These are phyloP conservation scores for Malurus splendens DNA, from an alignment of 2,797 vertebrate species.

Conservation along the genomic window DNA sequence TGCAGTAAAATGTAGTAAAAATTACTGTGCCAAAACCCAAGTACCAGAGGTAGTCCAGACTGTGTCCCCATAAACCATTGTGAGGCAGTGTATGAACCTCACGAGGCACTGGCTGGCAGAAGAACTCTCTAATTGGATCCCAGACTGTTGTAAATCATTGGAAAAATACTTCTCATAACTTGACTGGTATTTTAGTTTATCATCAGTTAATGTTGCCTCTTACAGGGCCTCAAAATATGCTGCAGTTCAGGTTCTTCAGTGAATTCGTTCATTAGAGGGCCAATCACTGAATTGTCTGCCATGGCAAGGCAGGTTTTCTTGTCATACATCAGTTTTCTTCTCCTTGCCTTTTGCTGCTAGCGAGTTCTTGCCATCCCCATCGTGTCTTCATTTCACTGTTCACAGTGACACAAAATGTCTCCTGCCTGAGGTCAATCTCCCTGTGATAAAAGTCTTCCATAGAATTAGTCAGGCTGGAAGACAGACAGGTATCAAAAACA, in stretches of 20 bases:
- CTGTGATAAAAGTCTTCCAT: conserved; percentile 30
- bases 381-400: conserved; percentile 1
- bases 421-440: conserved; percentile 38
- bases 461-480: conserved; percentile 39
- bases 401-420: conserved; percentile 38
- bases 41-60: neutral
- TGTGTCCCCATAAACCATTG: neutral
- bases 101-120: neutral
- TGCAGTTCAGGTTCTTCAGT: neutral
- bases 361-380: neutral
- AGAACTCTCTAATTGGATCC: neutral
- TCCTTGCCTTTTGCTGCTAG: neutral
- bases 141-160: neutral
- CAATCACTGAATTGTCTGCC: neutral
- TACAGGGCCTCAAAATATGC: neutral
- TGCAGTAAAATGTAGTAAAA: neutral
- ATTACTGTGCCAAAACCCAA: neutral
- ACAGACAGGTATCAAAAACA: conserved; percentile 21
- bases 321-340: conserved; percentile 14
- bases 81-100: neutral
- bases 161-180: neutral
- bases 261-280: neutral
- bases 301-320: neutral
- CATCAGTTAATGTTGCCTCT: conserved; percentile 2
- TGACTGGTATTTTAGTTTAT: conserved; percentile 22